Base-by-base conservation (phyloP, 2,797 vertebrate species). In the Clarias pachynema region DNA sequence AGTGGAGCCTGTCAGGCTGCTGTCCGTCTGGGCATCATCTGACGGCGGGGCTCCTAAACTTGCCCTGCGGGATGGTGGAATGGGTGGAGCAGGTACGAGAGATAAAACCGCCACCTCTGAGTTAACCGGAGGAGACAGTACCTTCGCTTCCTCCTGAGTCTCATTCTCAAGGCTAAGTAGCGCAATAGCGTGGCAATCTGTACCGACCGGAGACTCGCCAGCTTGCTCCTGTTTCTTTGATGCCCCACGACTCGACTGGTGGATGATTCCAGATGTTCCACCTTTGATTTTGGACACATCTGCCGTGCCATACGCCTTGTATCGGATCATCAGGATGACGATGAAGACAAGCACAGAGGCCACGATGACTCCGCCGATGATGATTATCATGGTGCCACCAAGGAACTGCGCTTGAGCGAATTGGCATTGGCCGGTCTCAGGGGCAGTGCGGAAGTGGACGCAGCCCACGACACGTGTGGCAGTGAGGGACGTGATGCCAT, bases 251-350 rank as follows among this genome's bases (percentile, higher is more conserved):
- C 92, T 93, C 6, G 94, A 91, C 81, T 90, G 34, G 89, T 80
- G 79, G n/a, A 66, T 1, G 18, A 9, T 66, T 66, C 40, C 62
- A 31, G 60, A 80, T 4, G 5, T 53, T 66, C 79, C 79, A 7
- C 40, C 44, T 80, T 66, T 80, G 40, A 66, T 10, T 10, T 66
- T 80, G 62, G 79, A 80, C 16, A n/a, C 8, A 49, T 97, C 96
- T 4, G 87, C 73, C 4, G 95, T 93, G 2, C 95, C 94, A 66
- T 98, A 97, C 78, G 97, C 95, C 89, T 98, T 99, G 94, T 98
- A 99, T 57, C 97, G 96, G 87, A 98, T 98, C 96, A 98, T 98
- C 87, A 99, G 95, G 92, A 98, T 97, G 91, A 99, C 95, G 91
- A 98, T 98, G 94, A 98, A 98, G 87, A 98, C 97, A 29, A 98